phyloP scores from a whole-genome alignment of 1,140 invertebrate species.

The Solenopsis invicta region DNA sequence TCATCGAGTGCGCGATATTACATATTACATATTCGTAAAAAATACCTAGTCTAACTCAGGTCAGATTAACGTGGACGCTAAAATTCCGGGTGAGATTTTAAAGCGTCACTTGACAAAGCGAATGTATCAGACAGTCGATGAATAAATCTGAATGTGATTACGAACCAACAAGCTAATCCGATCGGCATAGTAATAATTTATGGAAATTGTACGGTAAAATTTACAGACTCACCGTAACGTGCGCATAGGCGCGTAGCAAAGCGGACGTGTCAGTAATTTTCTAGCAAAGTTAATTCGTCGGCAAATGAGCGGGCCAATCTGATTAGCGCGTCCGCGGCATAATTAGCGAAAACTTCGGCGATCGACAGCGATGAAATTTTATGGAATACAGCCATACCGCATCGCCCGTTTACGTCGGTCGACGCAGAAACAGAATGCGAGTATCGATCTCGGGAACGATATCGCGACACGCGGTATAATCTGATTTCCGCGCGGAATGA shows the following conservation, averaged over 20 bases:
- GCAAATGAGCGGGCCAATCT: slow-evolving; percentile 53
- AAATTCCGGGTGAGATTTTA: slow-evolving; percentile 39
- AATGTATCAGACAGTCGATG: slow-evolving; percentile 41
- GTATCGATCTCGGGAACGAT: slow-evolving; percentile 33
- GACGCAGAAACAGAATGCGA: slow-evolving; percentile 29
- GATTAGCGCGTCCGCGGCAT: slow-evolving; percentile 51
- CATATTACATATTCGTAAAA: slow-evolving; percentile 41
- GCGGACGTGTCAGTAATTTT: slow-evolving; percentile 26
- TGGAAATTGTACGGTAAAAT: slow-evolving; percentile 59
- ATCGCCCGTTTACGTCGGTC: background rate
- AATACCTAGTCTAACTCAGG: slow-evolving; percentile 42
- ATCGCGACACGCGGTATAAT: slow-evolving; percentile 39
- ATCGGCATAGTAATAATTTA: slow-evolving; percentile 63
- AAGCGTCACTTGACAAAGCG: slow-evolving; percentile 51
- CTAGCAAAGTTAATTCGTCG: slow-evolving; percentile 63
- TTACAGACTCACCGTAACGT: background rate
- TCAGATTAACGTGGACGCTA: slow-evolving; percentile 30
- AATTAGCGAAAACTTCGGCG: slow-evolving; percentile 60
- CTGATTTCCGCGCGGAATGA: slow-evolving; percentile 31
- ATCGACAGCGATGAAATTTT: slow-evolving; percentile 47
- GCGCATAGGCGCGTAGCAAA: slow-evolving; percentile 12
- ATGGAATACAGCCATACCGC: background rate
- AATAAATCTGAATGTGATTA: slow-evolving; percentile 69
- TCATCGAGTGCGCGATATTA: slow-evolving; percentile 23
- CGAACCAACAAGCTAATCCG: slow-evolving; percentile 49